A percentile compares a stretch with the other conserved stretches of the same genome.
Conservation (phyloP, 2,113 vertebrate genomes). For the Chaetops frenatus region DNA sequence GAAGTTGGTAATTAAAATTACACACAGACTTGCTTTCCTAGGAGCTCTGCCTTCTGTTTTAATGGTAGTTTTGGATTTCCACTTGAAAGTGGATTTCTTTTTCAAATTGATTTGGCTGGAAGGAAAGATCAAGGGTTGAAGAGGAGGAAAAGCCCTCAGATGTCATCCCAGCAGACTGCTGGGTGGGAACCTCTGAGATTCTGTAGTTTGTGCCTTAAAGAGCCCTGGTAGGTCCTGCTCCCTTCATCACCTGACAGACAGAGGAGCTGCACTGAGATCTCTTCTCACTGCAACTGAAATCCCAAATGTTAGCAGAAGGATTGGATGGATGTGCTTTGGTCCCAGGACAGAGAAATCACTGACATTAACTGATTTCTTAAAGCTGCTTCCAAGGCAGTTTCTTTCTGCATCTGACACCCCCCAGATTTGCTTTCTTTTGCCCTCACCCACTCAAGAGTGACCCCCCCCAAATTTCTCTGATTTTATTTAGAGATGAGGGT, state of each 20-base stretch:
- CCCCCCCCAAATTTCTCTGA: not conserved
- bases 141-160: not conserved
- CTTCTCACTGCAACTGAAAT: not conserved
- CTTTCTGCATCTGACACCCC: not conserved
- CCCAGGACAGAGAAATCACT: not conserved
- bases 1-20: not conserved
- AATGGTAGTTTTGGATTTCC: not conserved
- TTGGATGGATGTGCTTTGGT: fast-evolving
- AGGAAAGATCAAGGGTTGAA: not conserved
- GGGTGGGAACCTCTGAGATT: not conserved
- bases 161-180: not conserved
- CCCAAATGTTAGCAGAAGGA: not conserved
- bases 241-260: not conserved
- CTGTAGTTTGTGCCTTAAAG: not conserved
- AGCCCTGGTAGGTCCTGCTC: not conserved
- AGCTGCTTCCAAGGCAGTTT: not conserved
- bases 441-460: not conserved
- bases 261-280: not conserved
- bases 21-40: not conserved
- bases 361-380: not conserved
- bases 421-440: not conserved
- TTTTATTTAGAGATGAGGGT: not conserved
- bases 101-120: not conserved
- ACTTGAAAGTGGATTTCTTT: not conserved
- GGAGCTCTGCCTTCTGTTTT: not conserved